phyloP scores from a whole-genome alignment of 2,888 invertebrate species.

The Aphodius sticticus region DNA sequence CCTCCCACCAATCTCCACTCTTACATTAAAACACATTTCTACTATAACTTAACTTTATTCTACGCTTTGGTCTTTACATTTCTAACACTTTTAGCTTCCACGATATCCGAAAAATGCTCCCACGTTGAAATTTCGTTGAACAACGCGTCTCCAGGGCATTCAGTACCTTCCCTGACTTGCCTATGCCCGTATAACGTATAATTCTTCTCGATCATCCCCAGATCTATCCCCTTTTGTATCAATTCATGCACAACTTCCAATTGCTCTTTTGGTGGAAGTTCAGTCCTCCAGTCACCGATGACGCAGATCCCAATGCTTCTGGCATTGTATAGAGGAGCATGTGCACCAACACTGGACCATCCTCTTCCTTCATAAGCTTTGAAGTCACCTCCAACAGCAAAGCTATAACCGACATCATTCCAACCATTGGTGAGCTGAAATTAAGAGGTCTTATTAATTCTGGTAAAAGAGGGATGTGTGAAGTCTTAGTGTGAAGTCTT shows the following conservation, averaged over 20 bases:
- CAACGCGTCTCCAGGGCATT: slow-evolving; percentile 73
- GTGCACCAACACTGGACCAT: slow-evolving; percentile 74
- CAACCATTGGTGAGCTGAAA: slow-evolving; percentile 61
- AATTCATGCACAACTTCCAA: slow-evolving; percentile 66
- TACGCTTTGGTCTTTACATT: slow-evolving; percentile 7
- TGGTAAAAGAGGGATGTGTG: no score
- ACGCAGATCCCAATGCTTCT: slow-evolving; percentile 75
- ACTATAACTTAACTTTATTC: not conserved
- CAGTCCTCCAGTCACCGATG: slow-evolving; percentile 75
- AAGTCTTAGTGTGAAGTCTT: not conserved
- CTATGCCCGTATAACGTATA: slow-evolving; percentile 73
- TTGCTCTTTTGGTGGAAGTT: slow-evolving; percentile 68
- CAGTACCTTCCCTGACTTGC: slow-evolving; percentile 67
- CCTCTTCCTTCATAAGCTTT: slow-evolving; percentile 75
- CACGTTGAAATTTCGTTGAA: slow-evolving; percentile 69
- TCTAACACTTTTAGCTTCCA: slow-evolving; percentile 16
- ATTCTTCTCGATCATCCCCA: slow-evolving; percentile 66
- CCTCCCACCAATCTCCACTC: no score
- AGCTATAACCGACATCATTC: slow-evolving; percentile 78
- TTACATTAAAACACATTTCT: not conserved
- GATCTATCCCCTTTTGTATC: slow-evolving; percentile 68
- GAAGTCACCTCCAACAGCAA: slow-evolving; percentile 77
- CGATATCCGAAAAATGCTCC: slow-evolving; percentile 61
- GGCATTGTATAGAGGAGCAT: slow-evolving; percentile 73
- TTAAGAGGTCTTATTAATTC: not conserved